Conservation (phyloP, 1,140 invertebrate species). For the Paraescarpia echinospica region DNA sequence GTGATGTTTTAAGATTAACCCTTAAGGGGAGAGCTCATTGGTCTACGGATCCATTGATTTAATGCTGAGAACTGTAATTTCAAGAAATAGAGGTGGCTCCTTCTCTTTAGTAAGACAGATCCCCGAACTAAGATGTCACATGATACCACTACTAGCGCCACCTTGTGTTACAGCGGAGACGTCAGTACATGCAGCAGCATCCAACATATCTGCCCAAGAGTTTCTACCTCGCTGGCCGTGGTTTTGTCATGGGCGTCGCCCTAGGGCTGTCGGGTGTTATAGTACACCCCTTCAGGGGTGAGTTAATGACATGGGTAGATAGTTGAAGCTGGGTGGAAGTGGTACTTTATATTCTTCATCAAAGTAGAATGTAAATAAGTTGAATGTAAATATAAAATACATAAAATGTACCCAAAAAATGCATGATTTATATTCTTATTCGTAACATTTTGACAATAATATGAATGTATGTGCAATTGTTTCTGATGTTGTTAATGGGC, state of each 20-base stretch:
- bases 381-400: no score
- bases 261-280: slow-evolving; percentile 71
- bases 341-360: not conserved
- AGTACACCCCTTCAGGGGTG: slow-evolving; percentile 70
- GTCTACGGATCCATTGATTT: no score
- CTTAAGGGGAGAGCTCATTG: no score
- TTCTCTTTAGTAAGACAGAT: no score
- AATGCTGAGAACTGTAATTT: no score
- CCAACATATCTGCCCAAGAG: slow-evolving; percentile 66
- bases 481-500: no score
- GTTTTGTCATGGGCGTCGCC: slow-evolving; percentile 68
- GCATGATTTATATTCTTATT: not conserved
- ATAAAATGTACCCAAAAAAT: not conserved
- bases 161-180: slow-evolving; percentile 54
- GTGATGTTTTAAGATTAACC: no score
- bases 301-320: slow-evolving; percentile 24
- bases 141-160: not conserved
- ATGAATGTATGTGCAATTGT: no score
- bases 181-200: slow-evolving; percentile 57
- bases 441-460: no score
- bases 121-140: not conserved
- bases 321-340: not conserved
- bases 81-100: no score
- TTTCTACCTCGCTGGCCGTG: slow-evolving; percentile 62
- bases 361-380: no score